Conservation (phyloP, 2,113 vertebrate genomes). For the Lampris incognitus region DNA sequence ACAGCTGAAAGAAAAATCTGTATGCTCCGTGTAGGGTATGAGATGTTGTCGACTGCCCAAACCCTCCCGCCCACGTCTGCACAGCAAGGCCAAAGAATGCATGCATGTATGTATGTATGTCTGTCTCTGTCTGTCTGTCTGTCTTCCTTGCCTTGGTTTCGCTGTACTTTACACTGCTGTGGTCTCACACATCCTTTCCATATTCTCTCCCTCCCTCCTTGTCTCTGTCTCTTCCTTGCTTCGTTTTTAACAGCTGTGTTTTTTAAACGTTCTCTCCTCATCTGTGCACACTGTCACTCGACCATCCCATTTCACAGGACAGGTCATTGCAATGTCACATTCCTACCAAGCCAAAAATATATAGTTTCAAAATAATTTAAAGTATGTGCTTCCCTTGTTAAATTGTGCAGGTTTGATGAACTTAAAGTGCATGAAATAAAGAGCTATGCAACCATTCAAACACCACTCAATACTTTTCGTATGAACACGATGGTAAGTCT, state of each 20-base stretch:
- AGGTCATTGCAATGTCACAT: constrained; percentile 9
- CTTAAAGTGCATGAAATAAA: neutral
- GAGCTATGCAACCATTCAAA: neutral
- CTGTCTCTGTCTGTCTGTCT: constrained; percentile 25
- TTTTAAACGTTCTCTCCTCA: too few relatives aligned
- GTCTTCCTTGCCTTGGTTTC: constrained; percentile 47
- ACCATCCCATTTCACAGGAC: constrained; percentile 13
- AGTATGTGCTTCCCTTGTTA: neutral
- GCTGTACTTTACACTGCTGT: constrained; percentile 27
- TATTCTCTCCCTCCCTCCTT: constrained; percentile 15
- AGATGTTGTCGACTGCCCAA: constrained; percentile 43
- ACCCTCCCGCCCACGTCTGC: constrained; percentile 35
- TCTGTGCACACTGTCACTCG: neutral
- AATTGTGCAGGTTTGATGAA: neutral
- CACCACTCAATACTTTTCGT: too few relatives aligned
- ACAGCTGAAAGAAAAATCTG: constrained; percentile 34
- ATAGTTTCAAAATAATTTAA: neutral
- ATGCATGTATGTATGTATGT: constrained; percentile 10
- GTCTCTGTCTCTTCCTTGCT: neutral
- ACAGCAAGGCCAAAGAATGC: constrained; percentile 18
- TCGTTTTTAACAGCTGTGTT: neutral
- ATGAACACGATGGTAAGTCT: too few relatives aligned
- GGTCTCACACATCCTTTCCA: constrained; percentile 26
- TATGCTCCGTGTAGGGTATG: constrained; percentile 36
- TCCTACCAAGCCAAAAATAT: constrained; percentile 17